Percentiles rank a stretch among this genome's conserved stretches.
Conservation (phyloP, 2,113 vertebrate species). For the Solea solea region DNA sequence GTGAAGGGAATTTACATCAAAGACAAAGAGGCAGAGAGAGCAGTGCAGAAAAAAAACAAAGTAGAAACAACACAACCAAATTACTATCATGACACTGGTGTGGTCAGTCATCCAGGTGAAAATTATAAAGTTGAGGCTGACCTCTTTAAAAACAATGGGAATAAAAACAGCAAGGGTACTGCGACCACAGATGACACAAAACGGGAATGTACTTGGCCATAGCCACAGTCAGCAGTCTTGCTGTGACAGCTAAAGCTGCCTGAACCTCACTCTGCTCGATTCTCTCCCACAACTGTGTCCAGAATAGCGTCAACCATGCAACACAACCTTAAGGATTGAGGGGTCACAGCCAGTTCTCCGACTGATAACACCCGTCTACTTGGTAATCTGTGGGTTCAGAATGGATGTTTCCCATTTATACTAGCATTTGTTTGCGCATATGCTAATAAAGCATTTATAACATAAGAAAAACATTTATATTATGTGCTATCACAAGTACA, state of each 20-base stretch:
- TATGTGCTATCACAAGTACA: no score
- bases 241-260: slow-evolving; percentile 60
- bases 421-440: not conserved
- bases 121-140: slow-evolving; percentile 56
- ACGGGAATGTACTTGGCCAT: slow-evolving; percentile 69
- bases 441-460: not conserved
- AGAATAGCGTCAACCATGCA: slow-evolving; percentile 37
- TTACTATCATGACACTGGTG: slow-evolving; percentile 67
- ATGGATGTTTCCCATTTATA: not conserved
- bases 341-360: slow-evolving; percentile 21
- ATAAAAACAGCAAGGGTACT: slow-evolving; percentile 54
- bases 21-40: slow-evolving; percentile 34
- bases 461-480: no score
- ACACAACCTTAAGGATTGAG: slow-evolving; percentile 39
- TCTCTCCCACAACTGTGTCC: slow-evolving; percentile 49
- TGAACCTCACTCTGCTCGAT: slow-evolving; percentile 44
- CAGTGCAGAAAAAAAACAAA: slow-evolving; percentile 43
- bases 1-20: slow-evolving; percentile 48
- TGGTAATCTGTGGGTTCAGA: not conserved
- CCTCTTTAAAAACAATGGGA: slow-evolving; percentile 55
- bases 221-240: slow-evolving; percentile 73
- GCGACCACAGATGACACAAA: slow-evolving; percentile 57
- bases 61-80: slow-evolving; percentile 59
- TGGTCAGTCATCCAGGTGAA: slow-evolving; percentile 75
- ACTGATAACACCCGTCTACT: not conserved